Base-by-base conservation (phyloP, 2,797 vertebrate genomes). In the Anabacerthia variegaticeps region DNA sequence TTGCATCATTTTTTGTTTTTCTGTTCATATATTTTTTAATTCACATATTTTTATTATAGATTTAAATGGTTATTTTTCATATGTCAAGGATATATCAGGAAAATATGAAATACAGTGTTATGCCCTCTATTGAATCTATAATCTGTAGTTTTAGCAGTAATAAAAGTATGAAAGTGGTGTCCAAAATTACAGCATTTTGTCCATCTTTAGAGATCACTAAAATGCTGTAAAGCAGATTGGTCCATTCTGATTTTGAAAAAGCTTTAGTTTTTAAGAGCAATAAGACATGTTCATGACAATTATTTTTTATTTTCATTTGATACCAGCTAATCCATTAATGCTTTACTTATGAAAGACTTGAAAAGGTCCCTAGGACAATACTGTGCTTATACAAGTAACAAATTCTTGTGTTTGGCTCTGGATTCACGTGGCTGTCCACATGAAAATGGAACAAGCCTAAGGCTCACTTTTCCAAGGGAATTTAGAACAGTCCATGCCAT, bases 241-340 rank as follows among this genome's bases (percentile, higher is more conserved):
- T 79, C 13, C 67, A 46, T 46, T 46, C 44, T 46, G 44, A 63
- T 21, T 94, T 80, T 89, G 59, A 91, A 91, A 92, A 71, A 63
- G 17, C 16, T 76, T 65, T 66, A 66, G 49, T 43, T 26, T 82
- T 88, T 77, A 63, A 92, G 80, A 92, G 30, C 46, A 88, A 44
- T 41, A 59, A 73, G 71, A 55, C 14, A 6, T 21, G 51, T 88
- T 93, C 67, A 78, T 72, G 88, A 62, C 58, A 87, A 15, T 82
- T 54, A 83, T 81, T 61, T 77, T 36, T 63, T 89, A 14, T 52
- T 78, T 94, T 94, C 74, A 49, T n/a, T 92, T 92, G 62, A 66
- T 74, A 58, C n/a, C 5, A 1, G 36, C 83, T 96, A 78, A 96
- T 81, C 41, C 1, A 0, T 67, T 77, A 80, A 68, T 63, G 10